Conservation (phyloP, 2,797 vertebrate species). For the Sternotherus odoratus region DNA sequence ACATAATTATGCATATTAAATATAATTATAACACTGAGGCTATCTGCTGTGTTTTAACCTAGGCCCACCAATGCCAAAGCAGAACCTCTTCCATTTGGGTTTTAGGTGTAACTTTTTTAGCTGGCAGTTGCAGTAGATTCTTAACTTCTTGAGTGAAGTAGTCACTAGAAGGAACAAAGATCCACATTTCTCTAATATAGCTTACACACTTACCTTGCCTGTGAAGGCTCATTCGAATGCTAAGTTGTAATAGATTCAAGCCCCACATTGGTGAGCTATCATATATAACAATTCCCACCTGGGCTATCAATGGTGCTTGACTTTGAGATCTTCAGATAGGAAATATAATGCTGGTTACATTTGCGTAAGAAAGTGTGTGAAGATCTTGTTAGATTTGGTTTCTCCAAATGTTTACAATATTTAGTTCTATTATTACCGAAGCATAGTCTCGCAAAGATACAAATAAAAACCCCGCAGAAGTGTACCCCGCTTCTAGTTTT, state of each 20-base stretch:
- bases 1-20: not conserved
- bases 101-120: not conserved
- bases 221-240: not conserved
- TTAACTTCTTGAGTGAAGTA: not conserved
- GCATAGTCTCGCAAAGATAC: not conserved
- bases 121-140: not conserved
- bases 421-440: not conserved
- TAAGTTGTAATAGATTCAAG: not conserved
- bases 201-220: not conserved
- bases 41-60: not conserved
- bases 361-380: not conserved
- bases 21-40: not conserved
- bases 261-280: not conserved
- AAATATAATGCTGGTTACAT: not conserved
- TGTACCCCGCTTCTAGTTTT: not conserved
- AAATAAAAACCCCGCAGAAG: not conserved
- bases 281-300: not conserved
- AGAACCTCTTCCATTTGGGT: fast-evolving
- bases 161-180: not conserved
- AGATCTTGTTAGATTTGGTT: not conserved
- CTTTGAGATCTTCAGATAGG: not conserved
- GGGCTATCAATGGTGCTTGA: not conserved
- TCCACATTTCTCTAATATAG: not conserved
- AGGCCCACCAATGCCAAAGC: not conserved
- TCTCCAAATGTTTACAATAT: not conserved